Evolutionary conservation across 2,888 invertebrate genomes (phyloP).

Genomic region (Nomada ruficornis): DNA sequence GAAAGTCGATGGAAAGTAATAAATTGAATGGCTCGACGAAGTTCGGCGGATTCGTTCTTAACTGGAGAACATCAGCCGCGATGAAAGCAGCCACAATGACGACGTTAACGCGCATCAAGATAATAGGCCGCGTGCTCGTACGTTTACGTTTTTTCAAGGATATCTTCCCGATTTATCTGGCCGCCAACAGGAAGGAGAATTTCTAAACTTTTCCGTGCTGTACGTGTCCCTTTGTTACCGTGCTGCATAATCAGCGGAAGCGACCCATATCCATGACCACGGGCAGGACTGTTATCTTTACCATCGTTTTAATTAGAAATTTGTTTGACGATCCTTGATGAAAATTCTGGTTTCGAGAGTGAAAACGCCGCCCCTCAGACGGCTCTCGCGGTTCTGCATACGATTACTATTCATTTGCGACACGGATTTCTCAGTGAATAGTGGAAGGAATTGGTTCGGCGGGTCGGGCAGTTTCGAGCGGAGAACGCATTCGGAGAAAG

Average conservation of each 20-base stretch:
- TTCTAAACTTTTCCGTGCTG: slow-evolving; percentile 55
- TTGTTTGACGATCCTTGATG: background rate
- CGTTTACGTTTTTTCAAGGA: slow-evolving; percentile 36
- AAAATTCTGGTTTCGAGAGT: background rate
- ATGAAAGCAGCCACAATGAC: slow-evolving; percentile 43
- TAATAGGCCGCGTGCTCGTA: slow-evolving; percentile 21
- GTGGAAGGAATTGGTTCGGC: background rate
- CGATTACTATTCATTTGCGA: background rate
- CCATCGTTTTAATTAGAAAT: background rate
- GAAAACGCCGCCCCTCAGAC: background rate
- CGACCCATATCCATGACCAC: slow-evolving; percentile 43
- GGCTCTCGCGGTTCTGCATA: too few species aligned
- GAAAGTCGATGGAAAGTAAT: slow-evolving; percentile 61
- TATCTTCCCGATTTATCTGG: slow-evolving; percentile 53
- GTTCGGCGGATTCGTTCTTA: slow-evolving; percentile 44
- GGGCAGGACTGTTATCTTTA: background rate
- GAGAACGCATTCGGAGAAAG: slow-evolving; percentile 57
- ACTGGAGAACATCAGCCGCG: slow-evolving; percentile 18
- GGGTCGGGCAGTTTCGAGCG: background rate
- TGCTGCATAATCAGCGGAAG: slow-evolving; percentile 60
- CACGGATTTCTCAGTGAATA: background rate
- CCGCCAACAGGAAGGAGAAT: slow-evolving; percentile 52
- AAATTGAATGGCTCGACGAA: slow-evolving; percentile 44
- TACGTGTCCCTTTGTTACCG: slow-evolving; percentile 10
- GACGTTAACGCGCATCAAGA: slow-evolving; percentile 27